phyloP scores from a whole-genome alignment of 2,113 vertebrate genomes.

The Camelus bactrianus region DNA sequence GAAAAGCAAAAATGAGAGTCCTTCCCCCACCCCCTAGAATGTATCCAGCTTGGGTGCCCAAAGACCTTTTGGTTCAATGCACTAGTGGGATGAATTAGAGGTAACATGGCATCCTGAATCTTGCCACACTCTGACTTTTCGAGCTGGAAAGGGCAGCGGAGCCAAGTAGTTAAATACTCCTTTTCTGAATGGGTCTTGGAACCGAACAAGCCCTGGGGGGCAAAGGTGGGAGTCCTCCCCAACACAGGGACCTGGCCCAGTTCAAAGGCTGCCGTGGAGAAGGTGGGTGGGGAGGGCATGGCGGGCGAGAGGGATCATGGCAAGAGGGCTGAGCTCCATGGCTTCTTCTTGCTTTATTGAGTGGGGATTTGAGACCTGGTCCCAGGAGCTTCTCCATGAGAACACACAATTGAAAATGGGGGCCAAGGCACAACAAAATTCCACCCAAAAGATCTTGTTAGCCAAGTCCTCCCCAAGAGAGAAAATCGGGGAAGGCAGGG shows the following conservation, averaged over 20 bases:
- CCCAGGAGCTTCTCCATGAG: neutral
- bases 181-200: neutral
- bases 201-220: neutral
- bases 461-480: neutral
- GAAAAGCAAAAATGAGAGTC: neutral
- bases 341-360: neutral
- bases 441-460: neutral
- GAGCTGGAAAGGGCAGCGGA: neutral
- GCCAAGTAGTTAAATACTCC: too few species aligned
- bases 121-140: neutral
- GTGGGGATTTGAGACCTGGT: neutral
- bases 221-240: neutral
- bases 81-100: neutral
- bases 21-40: too few species aligned
- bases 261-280: neutral
- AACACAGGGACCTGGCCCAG: neutral
- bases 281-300: neutral
- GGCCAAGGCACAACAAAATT: neutral
- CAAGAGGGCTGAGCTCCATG: too few species aligned
- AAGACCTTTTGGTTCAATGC: neutral
- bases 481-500: neutral
- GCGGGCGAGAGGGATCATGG: neutral
- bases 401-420: neutral
- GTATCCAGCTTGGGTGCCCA: neutral
- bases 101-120: neutral